A percentile compares a stretch with the other conserved stretches of the same genome.
Conservation (phyloP, 2,113 vertebrate species). For the Notothenia coriiceps region DNA sequence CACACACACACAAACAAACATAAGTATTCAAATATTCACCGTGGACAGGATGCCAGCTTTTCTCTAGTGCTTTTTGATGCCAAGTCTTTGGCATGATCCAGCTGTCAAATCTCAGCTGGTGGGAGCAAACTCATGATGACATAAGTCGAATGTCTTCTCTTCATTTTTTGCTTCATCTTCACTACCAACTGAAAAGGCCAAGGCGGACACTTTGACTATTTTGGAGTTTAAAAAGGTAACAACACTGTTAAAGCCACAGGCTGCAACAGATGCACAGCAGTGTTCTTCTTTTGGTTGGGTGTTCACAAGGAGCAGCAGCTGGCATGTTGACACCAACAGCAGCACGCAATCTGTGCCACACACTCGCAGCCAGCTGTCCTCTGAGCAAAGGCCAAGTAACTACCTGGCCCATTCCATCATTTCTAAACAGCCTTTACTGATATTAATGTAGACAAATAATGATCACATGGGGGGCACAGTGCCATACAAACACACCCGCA, state of each 20-base stretch:
- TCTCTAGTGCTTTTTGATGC: slow-evolving; percentile 42
- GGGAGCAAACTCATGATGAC: slow-evolving; percentile 53
- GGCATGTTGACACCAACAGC: slow-evolving; percentile 22
- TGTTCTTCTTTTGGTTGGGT: neutral
- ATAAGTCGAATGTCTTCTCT: slow-evolving; percentile 36
- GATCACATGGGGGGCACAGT: neutral
- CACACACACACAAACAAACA: slow-evolving; percentile 35
- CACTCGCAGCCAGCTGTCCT: slow-evolving; percentile 47
- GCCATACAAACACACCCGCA: too few species aligned
- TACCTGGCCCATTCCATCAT: neutral
- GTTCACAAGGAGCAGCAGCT: slow-evolving; percentile 39
- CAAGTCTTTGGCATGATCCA: slow-evolving; percentile 61
- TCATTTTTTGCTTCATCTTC: slow-evolving; percentile 21
- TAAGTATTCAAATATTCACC: slow-evolving; percentile 55
- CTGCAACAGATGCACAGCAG: slow-evolving; percentile 52
- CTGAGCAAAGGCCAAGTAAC: slow-evolving; percentile 9
- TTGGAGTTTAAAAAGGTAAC: slow-evolving; percentile 14
- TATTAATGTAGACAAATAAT: neutral
- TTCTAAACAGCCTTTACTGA: neutral
- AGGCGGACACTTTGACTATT: slow-evolving; percentile 11
- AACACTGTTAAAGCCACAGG: slow-evolving; percentile 28
- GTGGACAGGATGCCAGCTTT: slow-evolving; percentile 54
- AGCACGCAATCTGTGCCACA: slow-evolving; percentile 30
- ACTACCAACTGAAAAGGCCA: slow-evolving; percentile 33
- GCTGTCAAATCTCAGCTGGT: slow-evolving; percentile 59